Evolutionary conservation across 2,888 invertebrate species (phyloP).

Genomic region (Noctua fimbriata): DNA sequence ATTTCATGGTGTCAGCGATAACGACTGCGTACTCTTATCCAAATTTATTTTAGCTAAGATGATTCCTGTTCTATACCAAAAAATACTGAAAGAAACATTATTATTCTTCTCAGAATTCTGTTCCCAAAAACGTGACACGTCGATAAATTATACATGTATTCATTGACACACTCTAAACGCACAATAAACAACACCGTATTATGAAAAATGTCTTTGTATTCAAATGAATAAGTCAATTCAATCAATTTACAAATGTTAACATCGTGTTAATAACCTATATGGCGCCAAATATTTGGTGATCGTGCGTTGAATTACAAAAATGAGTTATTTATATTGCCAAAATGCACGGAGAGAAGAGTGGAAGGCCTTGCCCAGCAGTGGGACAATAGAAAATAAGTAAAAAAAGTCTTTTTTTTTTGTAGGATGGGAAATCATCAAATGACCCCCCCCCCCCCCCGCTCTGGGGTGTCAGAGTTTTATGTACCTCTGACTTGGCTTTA

Average conservation of each 20-base stretch:
- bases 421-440: too few species aligned
- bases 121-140: constrained; percentile 5
- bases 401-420: too few species aligned
- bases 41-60: neutral
- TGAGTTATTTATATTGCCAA: neutral
- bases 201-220: constrained; percentile 50
- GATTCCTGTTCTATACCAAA: neutral
- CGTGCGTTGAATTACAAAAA: neutral
- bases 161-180: constrained; percentile 23
- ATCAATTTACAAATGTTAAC: constrained; percentile 20
- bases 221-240: constrained; percentile 24
- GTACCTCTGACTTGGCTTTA: neutral
- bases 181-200: constrained; percentile 14
- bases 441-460: too few species aligned
- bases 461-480: neutral
- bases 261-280: neutral
- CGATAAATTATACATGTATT: constrained; percentile 22
- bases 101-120: neutral
- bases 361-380: too few species aligned
- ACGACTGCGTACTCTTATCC: neutral
- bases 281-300: neutral
- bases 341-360: too few species aligned
- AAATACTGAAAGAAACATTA: neutral
- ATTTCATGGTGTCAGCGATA: neutral
- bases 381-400: too few species aligned